Base-by-base conservation (phyloP, 2,797 vertebrate species). In the Lateolabrax maculatus region DNA sequence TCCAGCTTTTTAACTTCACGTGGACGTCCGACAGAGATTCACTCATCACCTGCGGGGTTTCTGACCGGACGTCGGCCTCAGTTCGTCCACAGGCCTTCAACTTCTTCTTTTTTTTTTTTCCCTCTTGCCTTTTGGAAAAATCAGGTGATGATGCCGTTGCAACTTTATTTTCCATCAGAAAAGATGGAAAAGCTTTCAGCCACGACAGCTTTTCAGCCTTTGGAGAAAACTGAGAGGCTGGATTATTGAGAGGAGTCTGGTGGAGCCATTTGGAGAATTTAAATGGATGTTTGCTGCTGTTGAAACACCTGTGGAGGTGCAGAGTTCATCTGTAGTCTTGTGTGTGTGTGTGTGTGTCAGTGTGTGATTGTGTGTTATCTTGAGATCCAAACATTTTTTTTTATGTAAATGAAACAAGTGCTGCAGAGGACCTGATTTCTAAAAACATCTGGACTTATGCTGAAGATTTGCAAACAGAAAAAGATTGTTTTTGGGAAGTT, bases 1-100 rank as follows among this genome's bases (percentile, higher is more conserved):
- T 80, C 77, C 77, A 63, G 77, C 69, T 85, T 80, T 77, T 62
- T 44, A 62, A 52, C 48, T 73, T 63, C 49, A 71, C 44, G 3
- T 65, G 60, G 63, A 58, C 11, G 18, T 3, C 62, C 13, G 9
- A n/a, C 23, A 9, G 41, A 44, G 58, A 46, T 44, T 60, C 64
- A 31, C 29, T 10, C 55, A n/a, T 80, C 46, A 58, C 44, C 21
- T 27, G 19, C 0, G 10, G 37, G 37, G 6, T 43, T 70, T 55
- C 79, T 81, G 80, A 87, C 71, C 73, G 72, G 79, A 87, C 41
- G 21, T 41, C 3, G n/a, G 21, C 37, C 29, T 69, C 44, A 3
- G 48, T 53, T 81, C 11, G 12, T 39, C 31, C 51, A 37, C 25
- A 53, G 10, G 15, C 6, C 46, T 53, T 48, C 39, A 36, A 23